Evolutionary conservation across 1,140 invertebrate genomes (phyloP).

Genomic region (Leptopilina clavipes): DNA sequence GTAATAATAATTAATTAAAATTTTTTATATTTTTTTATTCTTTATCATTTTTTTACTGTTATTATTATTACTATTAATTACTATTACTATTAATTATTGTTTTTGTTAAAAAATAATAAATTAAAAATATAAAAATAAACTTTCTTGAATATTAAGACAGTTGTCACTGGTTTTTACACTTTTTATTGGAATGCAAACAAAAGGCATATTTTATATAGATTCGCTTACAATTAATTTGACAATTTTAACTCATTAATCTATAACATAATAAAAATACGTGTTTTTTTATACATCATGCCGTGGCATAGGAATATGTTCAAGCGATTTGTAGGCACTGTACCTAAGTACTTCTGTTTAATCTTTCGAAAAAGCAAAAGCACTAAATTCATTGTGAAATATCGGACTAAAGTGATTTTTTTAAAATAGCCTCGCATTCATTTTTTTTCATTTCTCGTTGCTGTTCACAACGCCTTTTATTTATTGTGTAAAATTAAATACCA

Average conservation of each 20-base stretch:
- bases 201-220: constrained; percentile 39
- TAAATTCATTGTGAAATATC: constrained; percentile 57
- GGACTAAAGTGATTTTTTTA: constrained; percentile 43
- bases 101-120: constrained; percentile 41
- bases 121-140: too few species aligned
- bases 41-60: too few species aligned
- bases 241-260: constrained; percentile 44
- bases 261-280: constrained; percentile 62
- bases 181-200: constrained; percentile 58
- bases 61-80: too few species aligned
- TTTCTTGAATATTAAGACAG: too few species aligned
- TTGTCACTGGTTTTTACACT: too few species aligned
- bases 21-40: too few species aligned
- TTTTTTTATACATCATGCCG: constrained; percentile 48
- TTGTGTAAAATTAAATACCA: constrained; percentile 50
- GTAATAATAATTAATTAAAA: constrained; percentile 40
- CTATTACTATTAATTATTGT: too few species aligned
- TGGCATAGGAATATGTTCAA: constrained; percentile 57
- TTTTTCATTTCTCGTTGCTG: constrained; percentile 31
- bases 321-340: constrained; percentile 63
- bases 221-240: constrained; percentile 32
- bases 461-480: constrained; percentile 47
- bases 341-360: constrained; percentile 61
- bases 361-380: constrained; percentile 63
- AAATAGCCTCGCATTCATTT: constrained; percentile 47